Evolutionary conservation across 2,113 vertebrate species (phyloP).

Genomic region (Chinchilla lanigera): DNA sequence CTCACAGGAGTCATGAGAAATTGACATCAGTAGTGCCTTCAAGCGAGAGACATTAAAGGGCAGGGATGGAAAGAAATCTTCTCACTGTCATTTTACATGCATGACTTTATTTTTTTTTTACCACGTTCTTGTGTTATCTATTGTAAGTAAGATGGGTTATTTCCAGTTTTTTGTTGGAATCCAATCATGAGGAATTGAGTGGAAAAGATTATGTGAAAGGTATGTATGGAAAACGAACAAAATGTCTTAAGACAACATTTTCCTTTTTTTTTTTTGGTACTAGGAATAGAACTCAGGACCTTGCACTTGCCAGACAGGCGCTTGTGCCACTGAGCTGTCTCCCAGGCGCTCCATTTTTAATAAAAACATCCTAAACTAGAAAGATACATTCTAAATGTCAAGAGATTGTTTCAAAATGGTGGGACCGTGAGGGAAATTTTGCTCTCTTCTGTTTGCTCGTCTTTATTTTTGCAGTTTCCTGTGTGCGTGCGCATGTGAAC

Average conservation of each 20-base stretch:
- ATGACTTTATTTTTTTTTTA: background rate
- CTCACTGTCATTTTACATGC: background rate
- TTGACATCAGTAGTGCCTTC: background rate
- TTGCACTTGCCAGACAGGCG: too few species aligned
- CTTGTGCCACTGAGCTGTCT: too few species aligned
- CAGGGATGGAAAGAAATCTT: background rate
- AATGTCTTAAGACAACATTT: background rate
- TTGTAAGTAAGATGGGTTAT: background rate
- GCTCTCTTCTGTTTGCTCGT: background rate
- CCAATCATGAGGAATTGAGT: background rate
- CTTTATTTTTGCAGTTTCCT: conserved; percentile 6
- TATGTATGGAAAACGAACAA: background rate
- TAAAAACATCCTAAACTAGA: background rate
- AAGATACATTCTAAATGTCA: background rate
- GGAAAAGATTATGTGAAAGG: background rate
- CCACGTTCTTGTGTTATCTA: background rate
- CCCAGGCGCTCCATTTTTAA: too few species aligned
- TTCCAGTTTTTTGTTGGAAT: background rate
- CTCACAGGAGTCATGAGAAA: background rate
- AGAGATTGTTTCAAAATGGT: background rate
- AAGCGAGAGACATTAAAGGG: background rate
- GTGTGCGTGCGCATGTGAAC: background rate
- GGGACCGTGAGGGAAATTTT: background rate
- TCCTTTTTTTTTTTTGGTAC: too few species aligned
- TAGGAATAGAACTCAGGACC: too few species aligned